These are phyloP conservation scores for Gymnobelideus leadbeateri DNA, from an alignment of 2,113 vertebrate species.

Conservation along the genomic window DNA sequence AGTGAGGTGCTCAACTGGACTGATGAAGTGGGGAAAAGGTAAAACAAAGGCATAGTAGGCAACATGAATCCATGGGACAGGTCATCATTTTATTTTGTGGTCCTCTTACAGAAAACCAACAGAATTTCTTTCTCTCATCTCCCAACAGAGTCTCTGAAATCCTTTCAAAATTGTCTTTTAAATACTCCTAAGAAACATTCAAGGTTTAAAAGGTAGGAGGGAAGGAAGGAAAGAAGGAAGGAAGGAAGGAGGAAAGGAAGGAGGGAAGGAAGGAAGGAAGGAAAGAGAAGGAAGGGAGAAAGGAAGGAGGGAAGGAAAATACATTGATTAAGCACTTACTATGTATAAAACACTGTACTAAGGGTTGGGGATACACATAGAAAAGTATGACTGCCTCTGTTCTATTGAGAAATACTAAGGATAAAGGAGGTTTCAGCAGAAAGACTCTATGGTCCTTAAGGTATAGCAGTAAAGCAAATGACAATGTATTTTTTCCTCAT, in stretches of 20 bases:
- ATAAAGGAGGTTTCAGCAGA: neutral
- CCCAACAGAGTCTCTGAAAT: too few relatives aligned
- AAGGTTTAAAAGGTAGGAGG: neutral
- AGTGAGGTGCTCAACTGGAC: too few relatives aligned
- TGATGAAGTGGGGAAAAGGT: too few relatives aligned
- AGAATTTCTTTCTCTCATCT: too few relatives aligned
- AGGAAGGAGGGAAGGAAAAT: neutral
- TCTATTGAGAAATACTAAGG: neutral
- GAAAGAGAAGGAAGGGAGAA: neutral
- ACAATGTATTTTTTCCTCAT: neutral
- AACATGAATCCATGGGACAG: too few relatives aligned
- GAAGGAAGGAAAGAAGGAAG: neutral
- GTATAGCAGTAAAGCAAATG: neutral
- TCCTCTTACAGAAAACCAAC: too few relatives aligned
- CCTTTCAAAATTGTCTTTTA: too few relatives aligned
- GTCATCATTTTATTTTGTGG: too few relatives aligned
- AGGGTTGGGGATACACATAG: neutral
- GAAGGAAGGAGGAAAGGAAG: neutral
- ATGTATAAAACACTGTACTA: too few relatives aligned
- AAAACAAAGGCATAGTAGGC: too few relatives aligned
- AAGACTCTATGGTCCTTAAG: neutral
- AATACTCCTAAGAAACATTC: too few relatives aligned
- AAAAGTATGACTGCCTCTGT: neutral
- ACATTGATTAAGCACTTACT: neutral
- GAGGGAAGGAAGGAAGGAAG: neutral